Base-by-base conservation (phyloP, 2,888 invertebrate genomes). In the Camptogramma bilineatum region DNA sequence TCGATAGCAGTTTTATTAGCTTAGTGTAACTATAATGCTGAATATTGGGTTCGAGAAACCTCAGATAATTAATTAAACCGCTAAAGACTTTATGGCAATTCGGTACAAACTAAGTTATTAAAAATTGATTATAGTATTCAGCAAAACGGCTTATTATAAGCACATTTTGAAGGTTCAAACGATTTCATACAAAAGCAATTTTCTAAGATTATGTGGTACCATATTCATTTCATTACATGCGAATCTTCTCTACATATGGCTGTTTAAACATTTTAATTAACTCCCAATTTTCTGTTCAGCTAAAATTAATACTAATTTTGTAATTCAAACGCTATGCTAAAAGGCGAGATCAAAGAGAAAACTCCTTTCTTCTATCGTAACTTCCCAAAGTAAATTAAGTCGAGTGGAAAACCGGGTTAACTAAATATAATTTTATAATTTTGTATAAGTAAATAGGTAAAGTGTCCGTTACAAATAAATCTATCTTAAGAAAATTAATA, bases 271-370 rank as follows among this genome's bases (percentile, higher is more conserved):
- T 78, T 79, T 79, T 77, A 81, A 80, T 81, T 75, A 78, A 79
- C 73, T 76, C 66, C 60, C 62, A 75, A 80, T 76, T 78, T 82
- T 76, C 73, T 71, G 69, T 78, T 74, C 62, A 76, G 70, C 71
- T 62, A 47, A 81, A 71, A 79, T 82, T 77, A 79, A 78, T 77
- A 77, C 74, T 81, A 81, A 83, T 83, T 82, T 80, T 78, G 72
- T 79, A 77, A 81, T 74, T 73, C 73, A 75, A 83, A 80, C 73
- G 75, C 71, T 70, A 80, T 77, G 76, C 77, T 77, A 77, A 79
- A 71, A 79, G 75, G 70, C 66, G 50, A 77, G 75, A 81, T 84
- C 84, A 84, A 84, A 80, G 80, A 70, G 67, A 72, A 39, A 73
- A 74, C 69, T 72, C 73, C 75, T 76, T 78, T 78, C 74, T 71